Evolutionary conservation across 2,888 invertebrate species (phyloP), one percentile per base, ranked within the genome.

Genomic region (Athetis lepigone): DNA sequence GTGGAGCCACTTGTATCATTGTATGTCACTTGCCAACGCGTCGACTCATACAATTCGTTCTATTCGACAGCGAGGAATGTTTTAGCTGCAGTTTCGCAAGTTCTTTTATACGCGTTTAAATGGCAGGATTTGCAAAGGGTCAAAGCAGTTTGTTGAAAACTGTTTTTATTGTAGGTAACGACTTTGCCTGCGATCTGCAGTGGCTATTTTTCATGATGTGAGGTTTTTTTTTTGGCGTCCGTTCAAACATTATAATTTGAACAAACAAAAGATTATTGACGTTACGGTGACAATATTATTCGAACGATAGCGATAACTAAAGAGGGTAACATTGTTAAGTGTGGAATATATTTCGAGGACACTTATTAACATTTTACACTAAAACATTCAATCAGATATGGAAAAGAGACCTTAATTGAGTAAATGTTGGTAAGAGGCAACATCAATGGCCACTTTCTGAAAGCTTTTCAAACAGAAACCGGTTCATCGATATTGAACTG

Each of bases 81-180:
- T 56, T 47, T 27, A 39, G 21, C n/a, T 43, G 21, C 21, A 19
- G 21, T 39, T 45, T 27, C 13, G 33, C 9, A 8, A n/a, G 62
- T 13, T 33, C 13, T 33, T 67, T 61, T 40, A 46, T 60, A 54
- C 45, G n/a, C 21, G 27, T 45, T 45, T 25, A 33, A 52, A 49
- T 25, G n/a, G 4, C 39, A 40, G 33, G 13, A 39, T 45, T 43
- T 27, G 8, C 11, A 43, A 52, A 25, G 1, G n/a, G 19, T 19
- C 27, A 1, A 11, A 37, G n/a, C 8, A 8, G 37, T 45, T 39
- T 33, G 33, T 8, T 18, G 8, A 47, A 69, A 18, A n/a, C 16
- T 21, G 6, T 39, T 43, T 39, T 61, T 39, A 16, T 23, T 16
- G 21, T 19, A n/a, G n/a, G n/a, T n/a, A 43, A 33, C 9, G n/a